These are phyloP conservation scores for Geotrypetes seraphini DNA, from an alignment of 2,797 vertebrate species.

Conservation along the genomic window DNA sequence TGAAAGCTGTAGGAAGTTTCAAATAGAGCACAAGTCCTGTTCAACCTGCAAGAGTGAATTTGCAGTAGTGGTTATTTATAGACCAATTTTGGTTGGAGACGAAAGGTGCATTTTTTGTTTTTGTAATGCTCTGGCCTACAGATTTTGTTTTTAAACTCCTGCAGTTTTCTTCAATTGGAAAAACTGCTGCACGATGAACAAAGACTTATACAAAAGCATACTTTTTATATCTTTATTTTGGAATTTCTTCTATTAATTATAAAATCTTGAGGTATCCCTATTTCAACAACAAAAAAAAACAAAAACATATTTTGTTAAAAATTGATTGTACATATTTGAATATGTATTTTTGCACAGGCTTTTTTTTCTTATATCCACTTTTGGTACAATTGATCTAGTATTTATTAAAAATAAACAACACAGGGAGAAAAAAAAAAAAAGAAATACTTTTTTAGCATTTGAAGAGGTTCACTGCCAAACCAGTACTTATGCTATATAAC, in stretches of 20 bases:
- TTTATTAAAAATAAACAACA: conserved; percentile 89
- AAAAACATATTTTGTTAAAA: conserved; percentile 98
- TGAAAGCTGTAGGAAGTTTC: too few relatives aligned
- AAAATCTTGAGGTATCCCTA: conserved; percentile 90
- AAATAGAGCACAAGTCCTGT: conserved; percentile 43
- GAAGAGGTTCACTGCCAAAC: conserved; percentile 99
- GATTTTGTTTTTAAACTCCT: conserved; percentile 60
- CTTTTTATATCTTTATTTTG: conserved; percentile 73
- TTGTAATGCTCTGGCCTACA: conserved; percentile 63
- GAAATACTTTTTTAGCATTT: conserved; percentile 85
- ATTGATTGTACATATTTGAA: conserved; percentile 98
- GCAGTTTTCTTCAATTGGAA: conserved; percentile 73
- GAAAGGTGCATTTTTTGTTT: conserved; percentile 66
- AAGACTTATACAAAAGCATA: conserved; percentile 67
- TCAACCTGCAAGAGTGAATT: conserved; percentile 52
- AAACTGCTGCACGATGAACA: conserved; percentile 74
- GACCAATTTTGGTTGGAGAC: conserved; percentile 67
- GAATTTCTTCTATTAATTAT: conserved; percentile 77
- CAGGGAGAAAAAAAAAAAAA: too few relatives aligned
- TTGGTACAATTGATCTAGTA: conserved; percentile 96
- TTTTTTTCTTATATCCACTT: conserved; percentile 89
- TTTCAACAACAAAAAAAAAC: conserved; percentile 98
- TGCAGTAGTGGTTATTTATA: conserved; percentile 64
- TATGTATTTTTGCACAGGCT: conserved; percentile 99
- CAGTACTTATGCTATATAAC: conserved; percentile 79